Percentiles rank a stretch among this genome's conserved stretches.
Evolutionary conservation across 2,113 vertebrate genomes (phyloP).

Genomic region (Sturnira hondurensis): DNA sequence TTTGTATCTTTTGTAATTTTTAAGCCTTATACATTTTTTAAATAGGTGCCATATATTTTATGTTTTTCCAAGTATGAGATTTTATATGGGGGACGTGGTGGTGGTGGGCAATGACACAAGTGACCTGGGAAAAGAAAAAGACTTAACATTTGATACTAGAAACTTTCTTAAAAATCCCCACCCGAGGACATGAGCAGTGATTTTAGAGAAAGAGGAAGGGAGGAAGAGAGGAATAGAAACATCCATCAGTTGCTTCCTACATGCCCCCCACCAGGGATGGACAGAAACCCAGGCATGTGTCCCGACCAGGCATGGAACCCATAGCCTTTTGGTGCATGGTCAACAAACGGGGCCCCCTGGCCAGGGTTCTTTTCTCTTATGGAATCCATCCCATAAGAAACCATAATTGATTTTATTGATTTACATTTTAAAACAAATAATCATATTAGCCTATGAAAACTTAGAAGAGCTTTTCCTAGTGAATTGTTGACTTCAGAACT

Average conservation of each 20-base stretch:
- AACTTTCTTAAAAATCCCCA: no score
- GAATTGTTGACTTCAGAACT: conserved; percentile 20
- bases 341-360: no score
- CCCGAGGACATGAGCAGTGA: no score
- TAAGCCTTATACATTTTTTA: neutral
- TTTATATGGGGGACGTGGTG: neutral
- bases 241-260: no score
- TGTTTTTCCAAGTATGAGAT: neutral
- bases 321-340: no score
- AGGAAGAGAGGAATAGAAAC: no score
- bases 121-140: neutral
- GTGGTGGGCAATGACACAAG: neutral
- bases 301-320: no score
- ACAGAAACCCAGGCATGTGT: no score
- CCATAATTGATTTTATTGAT: conserved; percentile 59
- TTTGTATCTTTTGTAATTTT: neutral
- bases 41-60: neutral
- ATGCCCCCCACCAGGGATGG: no score
- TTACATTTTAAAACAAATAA: neutral
- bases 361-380: neutral
- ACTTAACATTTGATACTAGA: neutral
- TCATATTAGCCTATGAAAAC: neutral
- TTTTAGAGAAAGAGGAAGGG: no score
- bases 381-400: neutral
- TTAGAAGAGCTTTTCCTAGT: conserved; percentile 12